Evolutionary conservation across 2,888 invertebrate species (phyloP), one percentile per base, ranked within the genome.

Genomic region (Serrognathus titanus): DNA sequence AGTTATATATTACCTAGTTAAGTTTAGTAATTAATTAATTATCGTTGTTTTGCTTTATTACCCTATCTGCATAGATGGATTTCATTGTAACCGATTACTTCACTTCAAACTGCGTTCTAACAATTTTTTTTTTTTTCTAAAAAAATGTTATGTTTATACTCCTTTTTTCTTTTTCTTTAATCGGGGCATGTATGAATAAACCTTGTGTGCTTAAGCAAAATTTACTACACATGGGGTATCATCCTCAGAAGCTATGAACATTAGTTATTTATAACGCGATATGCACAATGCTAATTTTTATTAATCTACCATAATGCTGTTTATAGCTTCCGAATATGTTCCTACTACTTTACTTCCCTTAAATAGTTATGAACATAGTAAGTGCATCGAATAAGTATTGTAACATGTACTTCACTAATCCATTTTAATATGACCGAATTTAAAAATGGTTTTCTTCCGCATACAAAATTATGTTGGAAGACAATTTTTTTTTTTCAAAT

Each of bases 1-100:
- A 66, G 55, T 62, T 63, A 64, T 61, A 65, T 55, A 61, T 63
- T 63, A 61, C 62, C 52, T 63, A 60, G 53, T 57, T 53, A 50
- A 50, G 24, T 31, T 46, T 37, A 48, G 48, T 57, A 48, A 48
- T 52, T 13, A 58, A 43, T 54, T 24, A 39, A 40, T 53, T 41
- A 53, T 57, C 47, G 53, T 61, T 58, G 53, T 58, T 59, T 52
- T 48, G 51, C 51, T 54, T 52, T 52, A 52, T 59, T 56, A 40
- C 36, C 59, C 61, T 57, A 43, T 40, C 41, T 51, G 40, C 52
- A 49, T 61, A 61, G 59, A 58, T 61, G 63, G 61, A 61, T 50
- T 61, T 60, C 61, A 60, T 43, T 58, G 61, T 60, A 63, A 57
- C 61, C 56, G 53, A 55, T 52, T 43, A 48, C 13, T 57, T 47